Percentiles rank a stretch among this genome's conserved stretches.
These are phyloP conservation scores for Fundulus diaphanus DNA, from an alignment of 2,797 vertebrate species.

Conservation along the genomic window DNA sequence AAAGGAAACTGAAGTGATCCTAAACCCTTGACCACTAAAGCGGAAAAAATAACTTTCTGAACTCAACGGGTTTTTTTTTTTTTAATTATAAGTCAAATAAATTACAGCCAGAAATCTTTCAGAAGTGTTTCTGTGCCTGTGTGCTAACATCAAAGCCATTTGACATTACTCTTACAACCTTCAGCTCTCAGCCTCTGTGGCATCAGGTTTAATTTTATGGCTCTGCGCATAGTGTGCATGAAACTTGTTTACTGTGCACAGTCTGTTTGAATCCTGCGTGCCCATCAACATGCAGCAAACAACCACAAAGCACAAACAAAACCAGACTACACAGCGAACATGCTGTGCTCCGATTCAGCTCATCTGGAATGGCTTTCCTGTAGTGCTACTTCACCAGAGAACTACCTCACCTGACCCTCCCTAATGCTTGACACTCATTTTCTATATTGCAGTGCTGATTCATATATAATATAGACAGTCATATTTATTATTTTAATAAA, in stretches of 20 bases:
- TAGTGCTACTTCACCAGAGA: conserved; percentile 28
- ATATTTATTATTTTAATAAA: no score
- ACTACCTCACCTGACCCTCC: conserved; percentile 18
- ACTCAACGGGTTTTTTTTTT: background rate
- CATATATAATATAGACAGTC: no score
- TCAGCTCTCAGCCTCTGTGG: conserved; percentile 41
- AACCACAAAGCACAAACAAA: conserved; percentile 67
- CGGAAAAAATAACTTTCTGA: background rate
- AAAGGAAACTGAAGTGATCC: background rate
- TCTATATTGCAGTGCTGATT: no score
- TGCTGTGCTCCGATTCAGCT: conserved; percentile 36
- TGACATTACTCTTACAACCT: conserved; percentile 45
- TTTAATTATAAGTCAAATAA: conserved; percentile 13
- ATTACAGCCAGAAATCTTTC: conserved; percentile 4
- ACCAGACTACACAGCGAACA: conserved; percentile 55
- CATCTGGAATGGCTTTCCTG: conserved; percentile 34
- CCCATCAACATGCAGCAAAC: conserved; percentile 55
- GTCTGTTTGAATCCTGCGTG: conserved; percentile 51
- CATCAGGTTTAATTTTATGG: conserved; percentile 58
- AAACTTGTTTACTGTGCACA: conserved; percentile 57
- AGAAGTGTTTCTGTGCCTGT: conserved; percentile 1
- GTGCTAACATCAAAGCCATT: conserved; percentile 32
- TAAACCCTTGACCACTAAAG: background rate
- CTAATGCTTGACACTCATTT: background rate
- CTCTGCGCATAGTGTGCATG: conserved; percentile 53